A percentile compares a stretch with the other conserved stretches of the same genome.
phyloP scores from a whole-genome alignment of 2,888 invertebrate genomes.

The Tenthredo distinguenda region DNA sequence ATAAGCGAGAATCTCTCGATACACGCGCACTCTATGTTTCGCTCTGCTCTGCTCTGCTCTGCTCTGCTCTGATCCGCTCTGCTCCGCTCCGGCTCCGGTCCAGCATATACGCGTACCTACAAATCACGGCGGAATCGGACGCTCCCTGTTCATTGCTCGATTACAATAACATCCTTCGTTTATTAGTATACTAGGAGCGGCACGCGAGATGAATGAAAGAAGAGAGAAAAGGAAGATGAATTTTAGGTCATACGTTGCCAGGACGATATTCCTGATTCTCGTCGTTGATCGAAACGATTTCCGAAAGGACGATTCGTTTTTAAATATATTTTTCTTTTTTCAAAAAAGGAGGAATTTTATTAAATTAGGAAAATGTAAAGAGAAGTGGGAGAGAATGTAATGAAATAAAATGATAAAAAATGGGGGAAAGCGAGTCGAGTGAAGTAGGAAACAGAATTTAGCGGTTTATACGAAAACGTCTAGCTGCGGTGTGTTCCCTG shows the following conservation, averaged over 20 bases:
- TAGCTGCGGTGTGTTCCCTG: constrained; percentile 2
- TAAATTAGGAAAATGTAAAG: neutral
- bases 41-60: neutral
- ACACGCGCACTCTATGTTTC: constrained; percentile 55
- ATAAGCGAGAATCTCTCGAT: constrained; percentile 75
- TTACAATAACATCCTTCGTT: constrained; percentile 44
- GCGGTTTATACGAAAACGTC: constrained; percentile 14
- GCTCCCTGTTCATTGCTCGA: constrained; percentile 34
- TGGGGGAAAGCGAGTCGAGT: constrained; percentile 18
- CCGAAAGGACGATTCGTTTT: no score
- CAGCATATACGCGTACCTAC: constrained; percentile 33
- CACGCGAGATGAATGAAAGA: constrained; percentile 50
- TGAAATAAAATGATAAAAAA: neutral
- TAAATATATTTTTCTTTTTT: no score
- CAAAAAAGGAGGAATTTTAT: neutral
- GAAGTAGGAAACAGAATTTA: constrained; percentile 19
- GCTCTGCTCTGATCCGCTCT: constrained; percentile 54
- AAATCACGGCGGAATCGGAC: constrained; percentile 42
- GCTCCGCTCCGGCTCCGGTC: constrained; percentile 51
- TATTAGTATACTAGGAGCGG: constrained; percentile 44
- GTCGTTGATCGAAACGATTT: no score
- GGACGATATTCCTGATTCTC: no score
- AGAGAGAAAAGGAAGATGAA: constrained; percentile 54
- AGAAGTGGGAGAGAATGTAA: neutral
- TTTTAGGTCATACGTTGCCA: no score